Evolutionary conservation across 2,113 vertebrate genomes (phyloP), one percentile per base, ranked within the genome.

Genomic region (Chunga burmeisteri): DNA sequence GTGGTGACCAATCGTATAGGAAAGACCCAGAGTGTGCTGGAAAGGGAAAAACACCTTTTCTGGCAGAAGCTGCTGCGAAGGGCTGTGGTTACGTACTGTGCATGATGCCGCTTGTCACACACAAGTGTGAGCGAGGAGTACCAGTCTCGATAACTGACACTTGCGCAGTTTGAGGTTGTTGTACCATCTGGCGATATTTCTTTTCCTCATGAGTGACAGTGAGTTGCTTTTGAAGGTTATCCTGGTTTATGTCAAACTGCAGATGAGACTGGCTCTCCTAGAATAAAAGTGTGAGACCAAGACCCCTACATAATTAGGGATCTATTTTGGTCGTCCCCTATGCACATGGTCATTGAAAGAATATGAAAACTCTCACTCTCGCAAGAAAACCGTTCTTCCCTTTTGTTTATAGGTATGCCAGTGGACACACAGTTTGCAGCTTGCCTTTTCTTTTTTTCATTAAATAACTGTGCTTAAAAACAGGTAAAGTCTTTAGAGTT

Each of bases 301-400:
- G 52, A 73, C 26, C 47, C 5, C 32, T 32, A 0, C 0, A 1
- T 58, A 56, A 15, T 36, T 49, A 20, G n/a, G 9, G 7, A 7
- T 71, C 49, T 55, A 25, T 68, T 92, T 74, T 42, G 21, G 12
- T 82, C 6, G 1, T 70, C 63, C 86, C 46, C 62, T 79, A 18
- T 42, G n/a, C 70, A 29, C 12, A 7, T 6, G 9, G 22, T 29
- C 29, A n/a, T 61, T 61, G 70, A 82, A 86, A 86, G 40, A 65
- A 36, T 26, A 68, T 16, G 26, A 90, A 87, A n/a, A 23, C 8
- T 65, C 55, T 87, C 40, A 14, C 34, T 81, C 25, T 36, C 16
- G 30, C 22, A 66, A 72, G 58, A 77, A 77, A 88, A 52, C 15
- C 0, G 0, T 84, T 81, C 34, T 70, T 55, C 46, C 22, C 21